Evolutionary conservation across 2,113 vertebrate genomes (phyloP).

Genomic region (Apeltes quadracus): DNA sequence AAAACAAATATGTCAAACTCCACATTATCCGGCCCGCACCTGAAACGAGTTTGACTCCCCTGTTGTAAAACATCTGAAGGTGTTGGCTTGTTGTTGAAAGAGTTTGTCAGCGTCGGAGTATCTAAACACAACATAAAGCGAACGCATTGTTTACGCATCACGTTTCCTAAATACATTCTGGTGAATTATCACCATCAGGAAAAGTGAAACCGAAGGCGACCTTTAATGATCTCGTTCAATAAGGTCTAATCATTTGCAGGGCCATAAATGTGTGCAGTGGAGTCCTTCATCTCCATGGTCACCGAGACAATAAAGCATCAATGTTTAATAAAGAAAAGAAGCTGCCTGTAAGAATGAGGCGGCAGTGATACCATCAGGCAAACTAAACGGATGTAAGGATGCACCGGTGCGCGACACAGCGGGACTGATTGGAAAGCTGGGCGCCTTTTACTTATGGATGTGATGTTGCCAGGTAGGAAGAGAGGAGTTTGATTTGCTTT

Average conservation of each 20-base stretch:
- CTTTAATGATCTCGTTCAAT: constrained; percentile 23
- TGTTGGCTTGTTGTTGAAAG: background rate
- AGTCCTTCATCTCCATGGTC: constrained; percentile 68
- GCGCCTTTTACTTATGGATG: background rate
- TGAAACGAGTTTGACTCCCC: too few relatives aligned
- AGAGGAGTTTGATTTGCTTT: background rate
- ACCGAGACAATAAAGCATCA: constrained; percentile 61
- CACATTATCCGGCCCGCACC: too few relatives aligned
- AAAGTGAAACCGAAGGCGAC: background rate
- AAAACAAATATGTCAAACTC: too few relatives aligned
- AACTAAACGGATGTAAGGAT: constrained; percentile 38
- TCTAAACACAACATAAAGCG: background rate
- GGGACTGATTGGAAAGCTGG: constrained; percentile 5
- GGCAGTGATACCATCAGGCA: constrained; percentile 38
- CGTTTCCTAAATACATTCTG: background rate
- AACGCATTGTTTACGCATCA: background rate
- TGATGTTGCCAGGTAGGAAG: background rate
- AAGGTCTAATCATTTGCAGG: constrained; percentile 48
- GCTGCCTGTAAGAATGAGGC: constrained; percentile 50
- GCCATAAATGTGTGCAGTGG: constrained; percentile 65
- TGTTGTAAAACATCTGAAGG: background rate
- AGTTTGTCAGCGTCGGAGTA: background rate
- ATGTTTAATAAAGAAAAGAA: constrained; percentile 65
- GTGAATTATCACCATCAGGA: background rate
- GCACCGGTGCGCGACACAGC: constrained; percentile 21